phyloP scores from a whole-genome alignment of 2,888 invertebrate genomes.

The Eupithecia exiguata region DNA sequence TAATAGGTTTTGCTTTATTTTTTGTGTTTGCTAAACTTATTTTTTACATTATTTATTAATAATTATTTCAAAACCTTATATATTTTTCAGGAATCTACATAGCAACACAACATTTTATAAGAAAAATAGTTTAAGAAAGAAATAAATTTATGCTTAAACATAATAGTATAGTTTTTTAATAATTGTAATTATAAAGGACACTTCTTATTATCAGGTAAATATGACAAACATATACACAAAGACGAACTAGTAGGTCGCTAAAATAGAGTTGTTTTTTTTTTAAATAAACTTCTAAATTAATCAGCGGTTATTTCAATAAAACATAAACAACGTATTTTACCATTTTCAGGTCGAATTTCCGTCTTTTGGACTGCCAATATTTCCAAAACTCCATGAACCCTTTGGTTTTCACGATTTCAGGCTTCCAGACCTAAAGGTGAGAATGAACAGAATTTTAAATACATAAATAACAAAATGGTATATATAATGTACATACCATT shows the following conservation, averaged over 20 bases:
- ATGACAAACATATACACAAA: constrained; percentile 31
- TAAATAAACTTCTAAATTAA: too few relatives aligned
- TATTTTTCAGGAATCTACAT: constrained; percentile 3
- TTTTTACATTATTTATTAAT: background rate
- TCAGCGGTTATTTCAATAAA: background rate
- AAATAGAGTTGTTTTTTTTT: background rate
- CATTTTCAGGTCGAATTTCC: constrained; percentile 11
- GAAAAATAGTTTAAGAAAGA: background rate
- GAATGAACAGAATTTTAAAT: background rate
- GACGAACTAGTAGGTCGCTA: constrained; percentile 36
- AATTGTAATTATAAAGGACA: constrained; percentile 6
- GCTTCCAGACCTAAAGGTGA: background rate
- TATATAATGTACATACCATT: too few relatives aligned
- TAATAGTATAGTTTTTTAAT: background rate
- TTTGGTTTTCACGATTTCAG: background rate
- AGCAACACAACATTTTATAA: background rate
- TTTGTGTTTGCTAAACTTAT: background rate
- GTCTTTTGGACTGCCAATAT: background rate
- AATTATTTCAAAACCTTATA: background rate
- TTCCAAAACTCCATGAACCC: constrained; percentile 1
- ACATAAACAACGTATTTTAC: background rate
- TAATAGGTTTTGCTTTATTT: background rate
- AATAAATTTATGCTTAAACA: background rate
- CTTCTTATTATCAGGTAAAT: constrained; percentile 4
- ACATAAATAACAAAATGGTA: too few relatives aligned